These are phyloP conservation scores for Lutjanus erythropterus DNA, from an alignment of 2,113 vertebrate genomes.

Conservation along the genomic window DNA sequence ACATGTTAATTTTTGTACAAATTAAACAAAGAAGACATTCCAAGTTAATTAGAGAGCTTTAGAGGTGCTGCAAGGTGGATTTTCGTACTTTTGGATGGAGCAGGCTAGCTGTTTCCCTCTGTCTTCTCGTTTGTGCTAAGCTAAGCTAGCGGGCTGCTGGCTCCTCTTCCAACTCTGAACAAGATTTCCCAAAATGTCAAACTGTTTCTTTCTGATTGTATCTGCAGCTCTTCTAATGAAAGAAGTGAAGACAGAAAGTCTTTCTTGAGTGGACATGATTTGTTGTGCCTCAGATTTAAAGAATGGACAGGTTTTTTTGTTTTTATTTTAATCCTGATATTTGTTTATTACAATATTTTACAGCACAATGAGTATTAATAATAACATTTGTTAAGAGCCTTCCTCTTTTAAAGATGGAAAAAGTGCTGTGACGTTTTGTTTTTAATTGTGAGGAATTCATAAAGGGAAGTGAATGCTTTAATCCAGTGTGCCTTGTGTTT, in stretches of 20 bases:
- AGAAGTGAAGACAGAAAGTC: not conserved
- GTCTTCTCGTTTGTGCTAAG: conserved; percentile 9
- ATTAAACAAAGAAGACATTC: no score
- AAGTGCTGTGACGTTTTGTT: not conserved
- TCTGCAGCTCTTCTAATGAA: conserved; percentile 48
- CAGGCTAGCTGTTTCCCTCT: not conserved
- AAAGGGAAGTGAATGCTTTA: conserved; percentile 53
- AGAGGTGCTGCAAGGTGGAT: no score
- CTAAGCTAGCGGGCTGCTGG: not conserved
- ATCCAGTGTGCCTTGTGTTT: conserved; percentile 58
- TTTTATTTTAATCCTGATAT: conserved; percentile 10
- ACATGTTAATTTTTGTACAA: no score
- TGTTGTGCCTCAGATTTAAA: conserved; percentile 25
- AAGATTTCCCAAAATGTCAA: not conserved
- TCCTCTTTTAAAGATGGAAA: not conserved
- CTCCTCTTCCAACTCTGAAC: not conserved
- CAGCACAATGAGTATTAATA: not conserved
- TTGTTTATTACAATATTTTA: conserved; percentile 11
- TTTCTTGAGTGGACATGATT: not conserved
- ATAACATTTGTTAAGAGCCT: not conserved
- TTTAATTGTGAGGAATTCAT: conserved; percentile 27
- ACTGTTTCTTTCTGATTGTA: not conserved
- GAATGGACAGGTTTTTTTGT: no score
- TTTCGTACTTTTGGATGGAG: no score
- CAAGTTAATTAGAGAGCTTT: no score